Evolutionary conservation across 1,140 invertebrate genomes (phyloP).

Genomic region (Pristionchus pacificus): DNA sequence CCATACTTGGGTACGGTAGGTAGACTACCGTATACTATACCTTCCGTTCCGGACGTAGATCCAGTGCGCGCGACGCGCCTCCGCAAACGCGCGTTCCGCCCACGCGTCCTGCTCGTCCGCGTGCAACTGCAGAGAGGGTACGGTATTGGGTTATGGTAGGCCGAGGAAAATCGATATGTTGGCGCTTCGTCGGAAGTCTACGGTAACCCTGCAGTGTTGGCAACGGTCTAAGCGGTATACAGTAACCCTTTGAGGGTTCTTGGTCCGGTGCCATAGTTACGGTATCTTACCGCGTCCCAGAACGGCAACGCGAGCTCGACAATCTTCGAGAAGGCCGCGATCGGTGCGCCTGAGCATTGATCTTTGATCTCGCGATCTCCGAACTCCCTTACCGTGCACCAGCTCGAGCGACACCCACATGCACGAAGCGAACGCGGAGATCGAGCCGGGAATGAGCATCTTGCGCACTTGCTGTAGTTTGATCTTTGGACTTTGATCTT

Average conservation of each 20-base stretch:
- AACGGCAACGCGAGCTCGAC: background rate
- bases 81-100: background rate
- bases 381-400: background rate
- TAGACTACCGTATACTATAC: too few relatives aligned
- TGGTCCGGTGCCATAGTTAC: too few relatives aligned
- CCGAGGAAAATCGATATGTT: too few relatives aligned
- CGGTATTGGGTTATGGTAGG: background rate
- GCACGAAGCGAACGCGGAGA: background rate
- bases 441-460: background rate
- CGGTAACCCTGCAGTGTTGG: too few relatives aligned
- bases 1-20: too few relatives aligned
- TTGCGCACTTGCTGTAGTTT: background rate
- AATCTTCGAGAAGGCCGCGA: background rate
- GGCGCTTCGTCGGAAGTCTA: too few relatives aligned
- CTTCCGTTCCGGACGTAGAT: background rate
- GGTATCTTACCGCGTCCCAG: background rate
- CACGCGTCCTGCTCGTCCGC: background rate
- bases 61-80: background rate
- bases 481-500: background rate
- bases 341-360: background rate
- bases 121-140: background rate
- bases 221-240: too few relatives aligned
- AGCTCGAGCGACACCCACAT: background rate
- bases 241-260: too few relatives aligned
- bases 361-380: background rate